Conservation (phyloP, 2,113 vertebrate species). For the Phalacrocorax carbo region DNA sequence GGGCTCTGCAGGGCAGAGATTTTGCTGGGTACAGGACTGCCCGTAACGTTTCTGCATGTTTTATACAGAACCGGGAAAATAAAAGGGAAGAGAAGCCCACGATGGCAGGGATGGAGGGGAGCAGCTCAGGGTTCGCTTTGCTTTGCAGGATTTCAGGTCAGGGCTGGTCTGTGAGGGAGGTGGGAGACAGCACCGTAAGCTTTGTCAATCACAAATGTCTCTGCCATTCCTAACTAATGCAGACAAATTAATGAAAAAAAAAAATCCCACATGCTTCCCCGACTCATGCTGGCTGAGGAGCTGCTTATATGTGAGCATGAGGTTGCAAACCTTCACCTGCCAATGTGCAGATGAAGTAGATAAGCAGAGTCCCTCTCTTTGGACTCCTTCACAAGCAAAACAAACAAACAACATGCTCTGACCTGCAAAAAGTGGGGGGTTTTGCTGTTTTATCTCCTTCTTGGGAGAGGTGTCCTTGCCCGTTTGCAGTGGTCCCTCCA, state of each 20-base stretch:
- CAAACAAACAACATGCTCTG: not conserved
- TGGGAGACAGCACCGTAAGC: not conserved
- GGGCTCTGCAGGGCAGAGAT: not conserved
- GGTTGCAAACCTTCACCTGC: not conserved
- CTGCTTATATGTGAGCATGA: not conserved
- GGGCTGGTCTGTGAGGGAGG: not conserved
- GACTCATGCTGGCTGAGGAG: not conserved
- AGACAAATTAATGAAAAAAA: not conserved
- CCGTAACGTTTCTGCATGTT: fast-evolving
- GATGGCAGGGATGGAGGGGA: not conserved
- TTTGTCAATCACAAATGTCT: not conserved
- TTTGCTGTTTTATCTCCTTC: not conserved
- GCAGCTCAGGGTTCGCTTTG: not conserved
- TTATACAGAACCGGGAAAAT: not conserved
- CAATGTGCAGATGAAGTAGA: not conserved
- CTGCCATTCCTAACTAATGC: not conserved
- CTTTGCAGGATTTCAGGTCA: not conserved
- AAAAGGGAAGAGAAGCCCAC: not conserved
- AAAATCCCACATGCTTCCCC: not conserved
- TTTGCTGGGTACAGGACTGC: not conserved
- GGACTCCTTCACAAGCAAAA: not conserved
- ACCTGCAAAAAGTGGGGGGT: not conserved
- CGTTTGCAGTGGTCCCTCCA: not conserved
- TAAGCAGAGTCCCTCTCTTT: not conserved
- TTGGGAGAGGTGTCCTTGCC: not conserved